Base-by-base conservation (phyloP, 2,888 invertebrate genomes). In the Taphrorychus bicolor region DNA sequence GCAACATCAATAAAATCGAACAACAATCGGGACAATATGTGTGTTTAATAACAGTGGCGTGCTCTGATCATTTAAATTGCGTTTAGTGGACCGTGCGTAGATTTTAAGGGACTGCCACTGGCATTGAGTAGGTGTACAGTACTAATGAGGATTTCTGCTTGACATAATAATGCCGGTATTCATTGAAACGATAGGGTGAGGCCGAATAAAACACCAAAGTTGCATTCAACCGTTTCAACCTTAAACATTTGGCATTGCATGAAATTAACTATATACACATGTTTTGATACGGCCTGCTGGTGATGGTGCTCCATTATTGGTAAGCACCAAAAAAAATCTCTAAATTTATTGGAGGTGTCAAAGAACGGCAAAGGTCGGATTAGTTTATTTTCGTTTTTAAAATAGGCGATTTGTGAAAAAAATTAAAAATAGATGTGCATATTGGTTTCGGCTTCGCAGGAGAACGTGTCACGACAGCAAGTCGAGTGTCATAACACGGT, bases 81-180 rank as follows among this genome's bases (percentile, higher is more conserved):
- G 16, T 18, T 51, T 2, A 51, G n/a, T 51, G 7, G 51, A 18
- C 11, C 17, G 56, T 57, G 62, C 21, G 7, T 45, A 16, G 45
- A 11, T 17, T 45, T 45, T 45, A 16, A 16, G 45, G 51, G 17
- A 11, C 22, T 21, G 61, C 58, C 60, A 58, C 67, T 67, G 62
- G 19, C 16, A 18, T 49, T 56, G 42, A 54, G 68, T 68, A 59
- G 68, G 68, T 58, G 63, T 42, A 63, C 24, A 23, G 51, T 66
- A 56, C 58, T 66, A 66, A 65, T 66, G 66, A 70, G 70, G 70
- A 70, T 66, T 70, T 70, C 70, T 70, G 67, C 67, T 61, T 70
- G 70, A 70, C 67, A 70, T 70, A 70, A 70, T 70, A 70, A 67
- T 58, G 51, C 18, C 56, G 51, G 62, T 59, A 70, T 70, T 69